Conservation (phyloP, 30 jellyfish, hydroid and myxozoan genomes). For the Sanderia malayensis region DNA sequence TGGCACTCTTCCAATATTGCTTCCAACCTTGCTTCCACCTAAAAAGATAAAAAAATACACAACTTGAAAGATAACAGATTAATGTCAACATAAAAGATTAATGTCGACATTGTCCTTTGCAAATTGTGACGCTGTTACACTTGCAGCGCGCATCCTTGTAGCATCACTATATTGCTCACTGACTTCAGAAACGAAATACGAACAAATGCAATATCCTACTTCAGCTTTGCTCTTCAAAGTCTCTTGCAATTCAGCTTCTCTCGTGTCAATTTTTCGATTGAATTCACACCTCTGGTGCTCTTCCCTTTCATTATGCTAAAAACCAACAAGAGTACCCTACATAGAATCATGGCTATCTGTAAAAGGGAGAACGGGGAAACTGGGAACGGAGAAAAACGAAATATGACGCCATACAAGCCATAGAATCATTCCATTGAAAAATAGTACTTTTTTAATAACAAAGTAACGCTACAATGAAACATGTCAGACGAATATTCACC, state of each 20-base stretch:
- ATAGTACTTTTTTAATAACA: not conserved
- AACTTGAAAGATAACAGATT: no score
- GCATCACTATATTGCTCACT: no score
- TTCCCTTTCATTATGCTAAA: slow-evolving; percentile 69
- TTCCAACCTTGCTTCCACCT: slow-evolving; percentile 47
- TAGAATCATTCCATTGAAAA: not conserved
- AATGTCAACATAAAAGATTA: no score
- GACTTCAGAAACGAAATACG: no score
- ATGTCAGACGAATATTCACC: slow-evolving; percentile 20
- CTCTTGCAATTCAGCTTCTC: slow-evolving; percentile 62
- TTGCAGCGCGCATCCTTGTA: no score
- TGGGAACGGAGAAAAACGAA: not conserved
- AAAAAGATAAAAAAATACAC: not conserved
- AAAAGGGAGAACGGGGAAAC: no score
- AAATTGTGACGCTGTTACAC: no score
- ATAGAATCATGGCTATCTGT: no score
- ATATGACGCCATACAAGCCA: not conserved
- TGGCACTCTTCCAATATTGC: slow-evolving; percentile 28
- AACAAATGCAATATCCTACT: no score
- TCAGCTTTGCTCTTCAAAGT: slow-evolving; percentile 46
- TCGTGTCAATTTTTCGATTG: slow-evolving; percentile 32
- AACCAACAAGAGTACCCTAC: no score
- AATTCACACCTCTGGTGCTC: slow-evolving; percentile 64
- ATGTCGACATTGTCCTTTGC: no score
- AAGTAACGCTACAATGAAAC: no score